phyloP scores from a whole-genome alignment of 2,797 vertebrate species.

The Anguilla anguilla region DNA sequence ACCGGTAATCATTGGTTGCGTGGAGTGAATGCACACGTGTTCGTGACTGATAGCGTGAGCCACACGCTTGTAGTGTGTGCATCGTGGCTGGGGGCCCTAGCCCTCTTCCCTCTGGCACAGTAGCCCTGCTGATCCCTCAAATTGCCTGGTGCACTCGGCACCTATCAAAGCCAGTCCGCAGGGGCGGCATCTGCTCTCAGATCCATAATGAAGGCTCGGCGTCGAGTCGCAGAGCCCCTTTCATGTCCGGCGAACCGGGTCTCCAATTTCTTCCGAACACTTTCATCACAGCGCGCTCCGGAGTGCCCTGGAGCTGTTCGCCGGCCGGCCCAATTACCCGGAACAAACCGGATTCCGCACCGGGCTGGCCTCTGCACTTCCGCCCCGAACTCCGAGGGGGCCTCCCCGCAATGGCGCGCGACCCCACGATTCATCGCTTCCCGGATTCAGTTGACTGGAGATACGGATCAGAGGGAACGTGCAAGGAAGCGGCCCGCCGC shows the following conservation, averaged over 20 bases:
- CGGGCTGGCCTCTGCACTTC: not conserved
- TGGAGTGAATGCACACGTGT: not conserved
- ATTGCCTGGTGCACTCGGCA: not conserved
- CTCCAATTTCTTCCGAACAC: not conserved
- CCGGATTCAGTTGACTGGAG: not conserved
- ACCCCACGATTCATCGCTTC: not conserved
- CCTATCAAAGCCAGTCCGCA: constrained; percentile 1
- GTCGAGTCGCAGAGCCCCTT: not conserved
- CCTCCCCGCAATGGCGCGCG: not conserved
- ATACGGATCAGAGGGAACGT: not conserved
- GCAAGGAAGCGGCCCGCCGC: not conserved
- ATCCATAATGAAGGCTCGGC: not conserved
- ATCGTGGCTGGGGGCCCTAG: not conserved
- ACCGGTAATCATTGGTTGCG: not conserved
- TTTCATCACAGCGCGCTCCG: constrained; percentile 3
- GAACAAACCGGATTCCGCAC: not conserved
- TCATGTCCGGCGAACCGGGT: not conserved
- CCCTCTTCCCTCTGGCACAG: not conserved
- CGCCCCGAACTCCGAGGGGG: not conserved
- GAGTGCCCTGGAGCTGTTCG: not conserved
- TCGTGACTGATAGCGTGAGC: not conserved
- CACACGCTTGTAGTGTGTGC: not conserved
- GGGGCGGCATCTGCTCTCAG: constrained; percentile 4
- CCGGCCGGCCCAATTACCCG: constrained; percentile 14
- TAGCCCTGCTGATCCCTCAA: not conserved